Base-by-base conservation (phyloP, 2,113 vertebrate genomes). In the Hiodon tergisus region DNA sequence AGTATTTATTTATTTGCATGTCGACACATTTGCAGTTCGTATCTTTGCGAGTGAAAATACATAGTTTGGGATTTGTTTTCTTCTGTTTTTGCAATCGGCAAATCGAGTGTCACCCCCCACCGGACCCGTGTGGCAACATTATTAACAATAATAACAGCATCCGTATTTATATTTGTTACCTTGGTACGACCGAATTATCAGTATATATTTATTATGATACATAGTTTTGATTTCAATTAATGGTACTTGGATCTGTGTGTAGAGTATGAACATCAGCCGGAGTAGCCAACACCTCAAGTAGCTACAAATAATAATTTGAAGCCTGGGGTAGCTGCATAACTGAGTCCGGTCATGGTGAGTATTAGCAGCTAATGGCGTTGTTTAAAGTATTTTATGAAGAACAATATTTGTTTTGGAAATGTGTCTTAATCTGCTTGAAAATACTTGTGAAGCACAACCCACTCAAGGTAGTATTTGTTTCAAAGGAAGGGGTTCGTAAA, bases 341-440 rank as follows among this genome's bases (percentile, higher is more conserved):
- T 66, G 52, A 31, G 57, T 61, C 72, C 76, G 73, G 87, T 78
- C 74, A 90, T 90, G 89, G 89, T 90, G 57, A 85, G 87, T 83
- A 58, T 57, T n/a, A 11, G 17, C 60, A 46, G 8, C 16, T 17
- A 31, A 31, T 31, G 31, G 31, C 1, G 8, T 14, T 14, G 52
- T 14, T 31, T 17, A 68, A 52, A 17, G 16, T 31, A 31, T 31
- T 31, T 31, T 31, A 31, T 31, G 31, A 31, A 31, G 31, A 31
- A 31, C 31, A 31, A 31, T 31, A 31, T 31, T 31, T 31, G 31
- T 31, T 31, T 0, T 31, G 31, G 31, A 31, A 31, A 31, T 31
- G 31, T 31, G 0, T 31, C 31, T 31, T 31, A 31, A 31, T 31
- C 31, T 2, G 0, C 31, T 31, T 31, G 31, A 31, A 31, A 31